Evolutionary conservation across 1,140 invertebrate genomes (phyloP), one percentile per base, ranked within the genome.

Genomic region (Diploscapter pachys): DNA sequence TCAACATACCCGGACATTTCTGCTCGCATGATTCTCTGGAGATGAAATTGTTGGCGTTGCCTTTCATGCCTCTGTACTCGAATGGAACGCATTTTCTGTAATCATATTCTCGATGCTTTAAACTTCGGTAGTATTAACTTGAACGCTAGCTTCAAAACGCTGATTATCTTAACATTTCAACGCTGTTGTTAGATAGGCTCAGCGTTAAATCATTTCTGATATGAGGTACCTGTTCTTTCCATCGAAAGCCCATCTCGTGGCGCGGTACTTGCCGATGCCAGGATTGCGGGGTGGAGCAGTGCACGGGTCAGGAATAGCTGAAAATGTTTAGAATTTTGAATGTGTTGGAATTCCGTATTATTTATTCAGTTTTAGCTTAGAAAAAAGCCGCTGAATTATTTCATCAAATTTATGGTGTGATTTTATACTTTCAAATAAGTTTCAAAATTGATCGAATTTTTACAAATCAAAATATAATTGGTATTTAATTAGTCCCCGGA

Each of bases 21-120:
- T 88, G 86, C 81, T 92, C 90, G 86, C 94, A 96, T 85, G 90
- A 89, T 76, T 90, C 89, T 85, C 90, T 89, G 84, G 89, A 88
- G 11, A 83, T 59, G 89, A 93, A 96, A 83, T 93, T 92, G 82
- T 93, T 93, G 61, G 89, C 87, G 83, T 93, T 93, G 3, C 91
- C 92, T 31, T 89, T 90, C 63, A 78, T 59, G 52, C 79, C 79
- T 49, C 63, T 54, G 63, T 80, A 79, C 62, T 80, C 72, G 55
- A 80, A 80, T 11, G 72, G 78, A n/a, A 78, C 67, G 71, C 78
- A 79, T 31, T 70, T 75, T 53, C 76, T 56, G 53, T 31, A 31
- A 31, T 31, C 31, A 31, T 31, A 31, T 31, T 31, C 31, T 31
- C 31, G 31, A 31, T 31, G 31, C 31, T 31, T 31, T 31, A 31